Evolutionary conservation across 2,113 vertebrate species (phyloP).

Genomic region (mouse (Mus musculus)): DNA sequence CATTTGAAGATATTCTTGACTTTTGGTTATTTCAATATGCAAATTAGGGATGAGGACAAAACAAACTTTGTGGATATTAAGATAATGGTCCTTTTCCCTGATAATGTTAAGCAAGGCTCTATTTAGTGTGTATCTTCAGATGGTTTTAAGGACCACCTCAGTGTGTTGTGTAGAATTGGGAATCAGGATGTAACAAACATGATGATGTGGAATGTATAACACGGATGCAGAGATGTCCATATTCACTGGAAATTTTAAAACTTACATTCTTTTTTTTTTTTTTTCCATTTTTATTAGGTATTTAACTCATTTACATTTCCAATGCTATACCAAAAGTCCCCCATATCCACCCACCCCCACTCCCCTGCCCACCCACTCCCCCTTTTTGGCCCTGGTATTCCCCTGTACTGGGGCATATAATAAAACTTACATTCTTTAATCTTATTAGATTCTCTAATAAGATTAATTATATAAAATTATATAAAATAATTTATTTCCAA

Average conservation of each 20-base stretch:
- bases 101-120: not conserved
- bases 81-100: not conserved
- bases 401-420: too few species aligned
- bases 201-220: not conserved
- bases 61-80: not conserved
- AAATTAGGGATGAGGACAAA: not conserved
- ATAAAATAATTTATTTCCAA: not conserved
- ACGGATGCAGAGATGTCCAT: not conserved
- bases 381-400: too few species aligned
- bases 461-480: too few species aligned
- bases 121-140: too few species aligned
- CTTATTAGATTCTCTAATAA: not conserved
- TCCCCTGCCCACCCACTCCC: too few species aligned
- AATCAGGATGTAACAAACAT: too few species aligned
- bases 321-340: too few species aligned
- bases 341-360: too few species aligned
- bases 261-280: accelerated
- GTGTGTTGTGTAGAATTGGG: not conserved
- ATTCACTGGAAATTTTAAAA: not conserved
- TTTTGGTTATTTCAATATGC: not conserved
- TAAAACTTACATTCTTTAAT: not conserved
- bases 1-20: not conserved
- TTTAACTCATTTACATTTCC: too few species aligned
- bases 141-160: too few species aligned
- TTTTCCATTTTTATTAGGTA: too few species aligned